Evolutionary conservation across 1,140 invertebrate genomes (phyloP), one percentile per base, ranked within the genome.

Genomic region (Oscheius sp.): DNA sequence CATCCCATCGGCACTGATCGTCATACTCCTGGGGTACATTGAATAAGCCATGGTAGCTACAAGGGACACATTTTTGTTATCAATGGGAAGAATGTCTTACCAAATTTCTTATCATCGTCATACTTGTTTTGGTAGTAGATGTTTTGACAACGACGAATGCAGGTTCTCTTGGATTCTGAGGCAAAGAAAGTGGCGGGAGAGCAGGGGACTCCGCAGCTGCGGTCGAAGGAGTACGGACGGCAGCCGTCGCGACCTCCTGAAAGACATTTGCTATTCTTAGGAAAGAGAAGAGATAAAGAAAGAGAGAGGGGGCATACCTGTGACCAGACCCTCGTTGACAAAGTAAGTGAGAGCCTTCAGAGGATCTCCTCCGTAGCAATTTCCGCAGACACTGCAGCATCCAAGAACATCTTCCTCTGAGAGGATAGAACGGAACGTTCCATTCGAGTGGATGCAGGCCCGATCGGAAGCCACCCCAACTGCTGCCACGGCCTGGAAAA

Each of bases 301-400:
- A 7, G 23, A 32, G 4, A 18, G 31, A 31, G 34, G 1, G 35
- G n/a, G 38, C 23, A 38, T 58, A 74, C 72, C 72, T 18, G 82
- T 84, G 1, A 83, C 82, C 29, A 83, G 59, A n/a, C 82, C 80
- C 61, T 83, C 79, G 28, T 77, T 64, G 29, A 71, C 69, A 55
- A 55, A 71, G 35, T 71, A 71, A 23, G 69, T 71, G 59, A 71
- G 52, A 36, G 69, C 69, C 36, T 65, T 71, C 38, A 83, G 61
- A 3, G 82, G 82, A 75, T 83, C 82, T 10, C 82, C 82, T 1
- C 82, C 82, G 66, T 79, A 84, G 65, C 82, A 83, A 66, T 81
- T 83, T 20, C 82, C 82, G 64, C 82, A 83, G 18, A 81, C 81
- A 7, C 78, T 36, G 61, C 82, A 83, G 49, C 82, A 83, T 26